phyloP scores from a whole-genome alignment of 2,888 invertebrate species.

The Catocala nupta region DNA sequence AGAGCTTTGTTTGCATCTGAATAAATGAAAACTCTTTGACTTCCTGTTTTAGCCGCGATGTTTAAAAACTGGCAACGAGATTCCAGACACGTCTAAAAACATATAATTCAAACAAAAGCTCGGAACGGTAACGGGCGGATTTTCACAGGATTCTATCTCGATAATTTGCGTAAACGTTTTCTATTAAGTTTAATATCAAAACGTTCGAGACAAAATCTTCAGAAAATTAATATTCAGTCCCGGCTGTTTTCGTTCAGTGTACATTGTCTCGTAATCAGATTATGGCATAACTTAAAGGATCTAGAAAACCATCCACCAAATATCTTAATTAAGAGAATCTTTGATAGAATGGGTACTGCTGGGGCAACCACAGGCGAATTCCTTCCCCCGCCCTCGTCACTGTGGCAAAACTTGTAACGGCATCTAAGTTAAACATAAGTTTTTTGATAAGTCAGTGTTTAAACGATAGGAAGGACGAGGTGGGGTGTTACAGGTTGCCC shows the following conservation, averaged over 20 bases:
- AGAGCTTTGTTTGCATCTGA: conserved; percentile 55
- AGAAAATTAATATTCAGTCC: conserved; percentile 52
- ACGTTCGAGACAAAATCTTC: conserved; percentile 38
- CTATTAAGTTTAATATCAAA: conserved; percentile 31
- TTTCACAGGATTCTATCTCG: conserved; percentile 11
- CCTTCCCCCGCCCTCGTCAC: conserved; percentile 50
- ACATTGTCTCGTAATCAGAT: conserved; percentile 60
- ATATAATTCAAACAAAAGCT: conserved; percentile 50
- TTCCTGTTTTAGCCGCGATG: conserved; percentile 40
- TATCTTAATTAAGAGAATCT: conserved; percentile 53
- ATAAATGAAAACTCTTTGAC: conserved; percentile 58
- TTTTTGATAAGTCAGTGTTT: conserved; percentile 87
- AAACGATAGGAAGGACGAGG: conserved; percentile 79
- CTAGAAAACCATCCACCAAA: conserved; percentile 52
- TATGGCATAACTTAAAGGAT: conserved; percentile 55
- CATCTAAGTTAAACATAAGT: conserved; percentile 84
- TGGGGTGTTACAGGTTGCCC: conserved; percentile 80
- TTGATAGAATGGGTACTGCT: conserved; percentile 45
- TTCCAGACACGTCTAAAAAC: conserved; percentile 45
- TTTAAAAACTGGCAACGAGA: conserved; percentile 34
- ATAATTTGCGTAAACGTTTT: conserved; percentile 36
- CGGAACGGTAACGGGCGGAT: conserved; percentile 19
- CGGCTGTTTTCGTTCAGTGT: conserved; percentile 49
- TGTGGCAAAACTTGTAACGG: conserved; percentile 77
- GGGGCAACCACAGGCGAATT: conserved; percentile 47